These are phyloP conservation scores for Phenacoccus solenopsis DNA, from an alignment of 1,140 invertebrate species.

Conservation along the genomic window DNA sequence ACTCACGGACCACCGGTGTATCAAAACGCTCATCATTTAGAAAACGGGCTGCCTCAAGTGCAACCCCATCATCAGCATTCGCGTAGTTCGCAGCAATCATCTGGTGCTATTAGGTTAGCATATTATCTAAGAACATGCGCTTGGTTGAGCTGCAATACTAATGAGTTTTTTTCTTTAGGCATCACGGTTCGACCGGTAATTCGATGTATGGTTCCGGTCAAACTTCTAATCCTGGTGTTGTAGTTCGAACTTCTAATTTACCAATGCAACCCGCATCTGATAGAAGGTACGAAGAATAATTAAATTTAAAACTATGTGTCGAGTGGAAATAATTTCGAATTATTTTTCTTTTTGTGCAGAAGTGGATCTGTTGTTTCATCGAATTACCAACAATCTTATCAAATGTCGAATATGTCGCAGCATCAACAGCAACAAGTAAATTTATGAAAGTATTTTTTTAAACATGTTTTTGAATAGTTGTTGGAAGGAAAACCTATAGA, in stretches of 20 bases:
- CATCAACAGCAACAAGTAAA: too few species aligned
- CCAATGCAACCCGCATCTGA: neutral
- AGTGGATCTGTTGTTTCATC: neutral
- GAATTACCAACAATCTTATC: constrained; percentile 4
- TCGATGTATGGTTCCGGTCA: neutral
- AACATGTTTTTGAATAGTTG: too few species aligned
- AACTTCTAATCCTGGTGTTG: neutral
- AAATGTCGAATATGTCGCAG: neutral
- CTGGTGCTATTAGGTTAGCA: neutral
- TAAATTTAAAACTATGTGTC: neutral
- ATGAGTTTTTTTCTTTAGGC: neutral
- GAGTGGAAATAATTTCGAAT: neutral
- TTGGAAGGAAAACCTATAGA: too few species aligned
- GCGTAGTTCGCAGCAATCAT: neutral
- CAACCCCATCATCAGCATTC: neutral
- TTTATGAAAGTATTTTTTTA: too few species aligned
- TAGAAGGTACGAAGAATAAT: neutral
- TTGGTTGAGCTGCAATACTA: neutral
- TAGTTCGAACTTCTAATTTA: neutral
- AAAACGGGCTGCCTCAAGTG: neutral
- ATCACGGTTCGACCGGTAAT: neutral
- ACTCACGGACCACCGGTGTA: neutral
- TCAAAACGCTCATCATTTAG: neutral
- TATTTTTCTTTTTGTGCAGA: neutral
- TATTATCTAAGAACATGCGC: neutral